phyloP scores from a whole-genome alignment of 2,797 vertebrate genomes.

The Coluber constrictor region DNA sequence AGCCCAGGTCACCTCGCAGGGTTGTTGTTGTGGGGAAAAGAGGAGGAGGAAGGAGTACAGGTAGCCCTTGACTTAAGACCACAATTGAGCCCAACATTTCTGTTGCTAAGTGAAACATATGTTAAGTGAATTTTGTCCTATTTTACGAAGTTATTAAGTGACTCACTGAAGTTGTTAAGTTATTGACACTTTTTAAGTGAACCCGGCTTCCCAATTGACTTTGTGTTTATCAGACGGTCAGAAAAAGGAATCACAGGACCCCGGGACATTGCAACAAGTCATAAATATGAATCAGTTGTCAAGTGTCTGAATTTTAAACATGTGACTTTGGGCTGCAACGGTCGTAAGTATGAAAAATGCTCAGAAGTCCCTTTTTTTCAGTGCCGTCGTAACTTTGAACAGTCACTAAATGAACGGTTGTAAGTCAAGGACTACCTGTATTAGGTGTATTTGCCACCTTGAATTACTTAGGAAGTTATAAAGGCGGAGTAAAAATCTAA shows the following conservation, averaged over 20 bases:
- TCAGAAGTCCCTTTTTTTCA: background rate
- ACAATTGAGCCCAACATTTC: background rate
- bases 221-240: background rate
- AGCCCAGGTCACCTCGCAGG: background rate
- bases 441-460: background rate
- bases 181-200: background rate
- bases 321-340: background rate
- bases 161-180: background rate
- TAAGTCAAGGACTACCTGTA: background rate
- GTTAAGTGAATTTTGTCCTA: background rate
- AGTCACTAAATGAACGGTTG: background rate
- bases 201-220: background rate
- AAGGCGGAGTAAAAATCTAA: background rate
- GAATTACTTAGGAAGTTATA: background rate
- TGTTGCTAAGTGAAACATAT: background rate
- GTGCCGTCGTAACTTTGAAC: background rate
- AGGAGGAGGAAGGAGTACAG: background rate
- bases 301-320: background rate
- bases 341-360: background rate
- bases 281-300: background rate
- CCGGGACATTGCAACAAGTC: background rate
- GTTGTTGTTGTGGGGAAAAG: background rate
- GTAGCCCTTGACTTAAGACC: fast-evolving
- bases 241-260: background rate
- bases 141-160: background rate